Percentiles rank a stretch among this genome's conserved stretches.
Conservation (phyloP, 2,888 invertebrate genomes). For the Melanchra persicariae region DNA sequence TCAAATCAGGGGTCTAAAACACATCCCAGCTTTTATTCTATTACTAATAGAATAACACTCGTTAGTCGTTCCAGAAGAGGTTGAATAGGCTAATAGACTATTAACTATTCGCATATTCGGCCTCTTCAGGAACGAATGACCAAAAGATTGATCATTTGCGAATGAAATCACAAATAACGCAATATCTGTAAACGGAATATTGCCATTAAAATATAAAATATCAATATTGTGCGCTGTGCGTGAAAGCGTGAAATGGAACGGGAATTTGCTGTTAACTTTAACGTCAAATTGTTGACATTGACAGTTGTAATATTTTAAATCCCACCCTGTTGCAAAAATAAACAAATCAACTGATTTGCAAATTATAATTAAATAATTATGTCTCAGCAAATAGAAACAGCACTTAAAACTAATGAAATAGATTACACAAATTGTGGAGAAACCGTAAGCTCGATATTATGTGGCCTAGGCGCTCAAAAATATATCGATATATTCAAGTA, state of each 20-base stretch:
- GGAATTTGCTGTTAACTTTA: background rate
- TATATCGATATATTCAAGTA: slow-evolving; percentile 86
- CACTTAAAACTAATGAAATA: slow-evolving; percentile 69
- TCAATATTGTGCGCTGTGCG: background rate
- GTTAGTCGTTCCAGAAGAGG: too few species aligned
- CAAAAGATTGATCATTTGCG: too few species aligned
- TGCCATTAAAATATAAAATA: background rate
- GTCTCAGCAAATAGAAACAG: slow-evolving; percentile 46
- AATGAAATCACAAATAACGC: too few species aligned
- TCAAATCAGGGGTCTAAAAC: too few species aligned
- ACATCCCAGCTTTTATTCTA: too few species aligned
- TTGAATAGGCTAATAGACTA: too few species aligned
- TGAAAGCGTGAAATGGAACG: background rate
- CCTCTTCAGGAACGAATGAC: too few species aligned
- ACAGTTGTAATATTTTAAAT: slow-evolving; percentile 4
- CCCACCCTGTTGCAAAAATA: slow-evolving; percentile 16
- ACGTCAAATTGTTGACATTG: slow-evolving; percentile 15
- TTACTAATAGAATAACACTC: too few species aligned
- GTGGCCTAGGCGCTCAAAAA: slow-evolving; percentile 84
- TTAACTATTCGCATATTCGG: too few species aligned
- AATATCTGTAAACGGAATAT: background rate
- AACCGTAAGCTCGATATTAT: slow-evolving; percentile 81
- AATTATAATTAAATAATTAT: slow-evolving; percentile 23
- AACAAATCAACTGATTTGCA: slow-evolving; percentile 27
- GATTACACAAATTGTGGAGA: slow-evolving; percentile 84